Conservation (phyloP, 2,113 vertebrate genomes). For the Gallinago paraguaiae region DNA sequence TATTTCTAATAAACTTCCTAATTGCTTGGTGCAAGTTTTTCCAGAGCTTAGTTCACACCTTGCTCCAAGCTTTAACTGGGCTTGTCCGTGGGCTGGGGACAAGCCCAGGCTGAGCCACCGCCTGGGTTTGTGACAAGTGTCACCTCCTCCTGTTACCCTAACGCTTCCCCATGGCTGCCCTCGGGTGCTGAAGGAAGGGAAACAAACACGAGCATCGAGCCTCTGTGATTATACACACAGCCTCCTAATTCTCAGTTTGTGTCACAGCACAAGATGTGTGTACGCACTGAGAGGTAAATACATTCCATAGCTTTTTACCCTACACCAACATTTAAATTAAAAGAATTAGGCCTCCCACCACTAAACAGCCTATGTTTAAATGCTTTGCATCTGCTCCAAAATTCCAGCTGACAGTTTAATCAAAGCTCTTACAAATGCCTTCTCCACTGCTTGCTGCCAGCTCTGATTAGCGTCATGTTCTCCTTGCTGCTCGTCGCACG, state of each 20-base stretch:
- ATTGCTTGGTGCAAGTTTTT: neutral
- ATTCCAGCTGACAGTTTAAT: conserved; percentile 11
- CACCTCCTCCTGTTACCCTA: neutral
- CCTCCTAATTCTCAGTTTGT: neutral
- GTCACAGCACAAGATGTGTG: neutral
- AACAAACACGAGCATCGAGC: neutral
- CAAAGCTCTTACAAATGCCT: neutral
- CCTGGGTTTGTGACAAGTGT: neutral
- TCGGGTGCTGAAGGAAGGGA: neutral
- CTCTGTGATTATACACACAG: neutral
- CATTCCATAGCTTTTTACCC: neutral
- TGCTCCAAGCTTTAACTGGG: neutral
- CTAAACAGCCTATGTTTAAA: neutral
- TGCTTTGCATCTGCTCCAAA: neutral
- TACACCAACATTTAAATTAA: neutral
- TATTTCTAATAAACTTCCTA: neutral
- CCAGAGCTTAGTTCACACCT: neutral
- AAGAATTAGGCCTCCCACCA: neutral
- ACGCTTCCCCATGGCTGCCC: rapidly evolving
- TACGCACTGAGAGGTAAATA: neutral
- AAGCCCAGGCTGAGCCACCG: neutral
- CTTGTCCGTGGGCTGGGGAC: neutral
- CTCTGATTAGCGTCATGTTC: neutral
- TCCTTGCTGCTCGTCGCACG: rapidly evolving
- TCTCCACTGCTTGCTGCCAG: neutral